Evolutionary conservation across 2,797 vertebrate genomes (phyloP), one percentile per base, ranked within the genome.

Genomic region (Clangula hyemalis): DNA sequence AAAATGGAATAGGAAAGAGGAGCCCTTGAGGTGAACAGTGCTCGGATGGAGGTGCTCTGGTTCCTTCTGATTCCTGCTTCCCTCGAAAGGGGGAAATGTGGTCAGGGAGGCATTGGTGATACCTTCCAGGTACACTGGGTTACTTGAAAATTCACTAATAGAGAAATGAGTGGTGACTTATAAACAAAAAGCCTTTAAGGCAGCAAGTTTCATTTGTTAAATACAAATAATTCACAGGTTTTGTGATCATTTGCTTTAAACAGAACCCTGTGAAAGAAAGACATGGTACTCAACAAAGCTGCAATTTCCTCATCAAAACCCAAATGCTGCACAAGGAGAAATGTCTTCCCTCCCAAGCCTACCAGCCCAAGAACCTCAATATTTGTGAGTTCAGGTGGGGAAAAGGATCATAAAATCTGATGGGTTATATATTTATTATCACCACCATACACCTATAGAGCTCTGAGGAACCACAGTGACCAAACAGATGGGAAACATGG

Each of bases 161-260:
- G 54, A 39, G 43, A 68, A 64, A 85, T 54, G 41, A 36, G 36
- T 65, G 83, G 71, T 90, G 68, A 93, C 47, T 89, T 93, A 57
- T 34, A 82, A 87, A 94, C 43, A 93, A 90, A 68, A 71, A 87
- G 36, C 43, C 84, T 78, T 86, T 66, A 91, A 53, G 53, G 51
- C 64, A 93, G 81, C 81, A 96, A 95, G 82, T 94, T 57, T 10
- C 54, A n/a, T 57, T 65, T 87, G 64, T 22, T 90, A 85, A 82
- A 74, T 84, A 61, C n/a, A 53, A 78, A 91, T 77, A 91, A 94
- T 86, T 93, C 24, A 70, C 21, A 39, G 8, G 7, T 4, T 60
- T 60, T 51, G 41, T 78, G 65, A 84, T 80, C 65, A 19, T 39
- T 19, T 32, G 36, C 66, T 86, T 91, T 85, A 81, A 91, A 86